A percentile compares a stretch with the other conserved stretches of the same genome.
phyloP scores from a whole-genome alignment of 2,888 invertebrate genomes.

The Synanthedon vespiformis region DNA sequence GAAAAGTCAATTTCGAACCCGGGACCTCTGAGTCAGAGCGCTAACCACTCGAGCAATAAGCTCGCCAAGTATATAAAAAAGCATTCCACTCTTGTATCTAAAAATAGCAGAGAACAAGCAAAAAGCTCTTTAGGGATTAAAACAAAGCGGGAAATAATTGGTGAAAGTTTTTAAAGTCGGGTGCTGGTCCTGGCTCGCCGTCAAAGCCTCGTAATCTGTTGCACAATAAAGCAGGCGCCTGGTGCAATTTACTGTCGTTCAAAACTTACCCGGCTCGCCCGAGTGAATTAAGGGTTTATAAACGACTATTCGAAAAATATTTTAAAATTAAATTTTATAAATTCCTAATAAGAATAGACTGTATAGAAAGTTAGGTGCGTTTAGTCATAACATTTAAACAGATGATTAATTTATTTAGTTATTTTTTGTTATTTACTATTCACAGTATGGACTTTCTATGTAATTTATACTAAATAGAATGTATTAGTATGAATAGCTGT shows the following conservation, averaged over 20 bases:
- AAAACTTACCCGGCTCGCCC: conserved; percentile 33
- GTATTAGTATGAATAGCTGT: no score
- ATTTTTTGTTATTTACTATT: no score
- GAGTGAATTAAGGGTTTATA: conserved; percentile 31
- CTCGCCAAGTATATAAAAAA: no score
- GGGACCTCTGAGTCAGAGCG: no score
- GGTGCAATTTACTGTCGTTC: conserved; percentile 53
- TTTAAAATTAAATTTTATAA: background rate
- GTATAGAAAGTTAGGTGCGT: no score
- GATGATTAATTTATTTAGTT: no score
- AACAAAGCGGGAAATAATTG: conserved; percentile 2
- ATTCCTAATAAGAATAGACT: background rate
- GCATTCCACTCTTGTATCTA: background rate
- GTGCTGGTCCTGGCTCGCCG: conserved; percentile 24
- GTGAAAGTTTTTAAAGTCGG: conserved; percentile 13
- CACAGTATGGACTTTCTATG: no score
- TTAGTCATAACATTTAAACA: no score
- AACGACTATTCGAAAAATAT: conserved; percentile 4
- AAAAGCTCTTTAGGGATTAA: background rate
- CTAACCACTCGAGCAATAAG: no score
- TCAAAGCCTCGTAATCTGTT: conserved; percentile 24
- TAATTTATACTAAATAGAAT: no score
- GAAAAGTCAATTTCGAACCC: no score
- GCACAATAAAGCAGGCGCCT: conserved; percentile 38
- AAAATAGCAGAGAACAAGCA: background rate